Evolutionary conservation across 2,113 vertebrate species (phyloP), one percentile per base, ranked within the genome.

Genomic region (Spilogale gracilis): DNA sequence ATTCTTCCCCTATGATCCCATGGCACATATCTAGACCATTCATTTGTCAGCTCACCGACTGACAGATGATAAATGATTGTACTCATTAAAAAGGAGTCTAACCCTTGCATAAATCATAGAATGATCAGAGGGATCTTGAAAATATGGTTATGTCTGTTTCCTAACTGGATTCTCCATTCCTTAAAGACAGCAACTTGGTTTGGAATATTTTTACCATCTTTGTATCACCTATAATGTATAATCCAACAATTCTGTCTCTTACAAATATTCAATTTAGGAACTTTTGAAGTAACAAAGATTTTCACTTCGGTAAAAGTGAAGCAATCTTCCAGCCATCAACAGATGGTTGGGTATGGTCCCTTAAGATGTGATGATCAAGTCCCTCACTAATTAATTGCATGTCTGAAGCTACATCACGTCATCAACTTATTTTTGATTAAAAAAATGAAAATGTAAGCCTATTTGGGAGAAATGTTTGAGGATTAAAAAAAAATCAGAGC

Each of bases 331-430:
- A 89, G 54, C 45, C 71, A 74, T 89, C 78, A 97, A 81, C 43
- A 95, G 79, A 91, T 65, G 78, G 78, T 56, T 25, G 65, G 52
- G 56, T 18, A 23, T 1, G 1, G 48, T 86, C 48, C 67, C 81
- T 18, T n/a, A 54, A 93, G 86, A 89, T 10, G 25, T 48, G 20
- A 14, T 21, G 17, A 82, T 79, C 43, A 25, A 76, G 54, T 58
- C n/a, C 85, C 95, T 97, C 61, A 89, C 89, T 97, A 92, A 97
- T 94, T 63, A 95, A 91, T 71, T 54, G 21, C 20, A 4, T 89
- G 43, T 97, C 32, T 89, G 43, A 96, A 82, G 63, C 61, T 85
- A 11, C 74, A 95, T 30, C 38, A 45, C 23, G 2, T 60, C n/a
- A 79, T 38, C 71, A 65, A 94, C 3, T 91, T 96, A 79, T 90